Conservation (phyloP, 2,113 vertebrate genomes). For the Rhombomys opimus region DNA sequence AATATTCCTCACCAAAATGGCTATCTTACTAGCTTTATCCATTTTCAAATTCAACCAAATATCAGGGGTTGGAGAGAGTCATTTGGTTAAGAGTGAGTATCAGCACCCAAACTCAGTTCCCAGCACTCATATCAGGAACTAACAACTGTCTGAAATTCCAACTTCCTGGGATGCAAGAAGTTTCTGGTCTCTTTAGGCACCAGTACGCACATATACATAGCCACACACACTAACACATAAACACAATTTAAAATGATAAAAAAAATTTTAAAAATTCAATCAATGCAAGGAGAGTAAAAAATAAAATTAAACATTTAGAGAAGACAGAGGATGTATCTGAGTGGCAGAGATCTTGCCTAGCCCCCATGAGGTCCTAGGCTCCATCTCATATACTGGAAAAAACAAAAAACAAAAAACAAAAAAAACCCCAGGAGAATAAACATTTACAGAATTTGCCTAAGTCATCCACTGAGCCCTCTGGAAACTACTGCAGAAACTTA, state of each 20-base stretch:
- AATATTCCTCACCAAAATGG: constrained; percentile 4
- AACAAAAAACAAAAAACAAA: neutral
- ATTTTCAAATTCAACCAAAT: constrained; percentile 42
- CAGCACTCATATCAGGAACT: neutral
- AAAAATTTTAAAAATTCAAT: neutral
- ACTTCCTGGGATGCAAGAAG: neutral
- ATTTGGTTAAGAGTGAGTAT: neutral
- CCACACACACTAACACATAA: neutral
- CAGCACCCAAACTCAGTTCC: neutral
- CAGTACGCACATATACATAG: no score
- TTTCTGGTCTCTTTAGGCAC: neutral
- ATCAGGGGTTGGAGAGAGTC: neutral
- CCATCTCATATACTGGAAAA: neutral
- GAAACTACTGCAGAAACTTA: constrained; percentile 39
- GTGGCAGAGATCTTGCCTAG: neutral
- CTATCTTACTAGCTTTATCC: neutral
- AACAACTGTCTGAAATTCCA: neutral
- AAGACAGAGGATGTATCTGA: neutral
- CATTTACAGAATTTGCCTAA: constrained; percentile 39
- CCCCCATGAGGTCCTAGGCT: neutral
- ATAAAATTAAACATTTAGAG: neutral
- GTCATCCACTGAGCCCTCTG: neutral
- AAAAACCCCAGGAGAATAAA: neutral
- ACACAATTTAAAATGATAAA: neutral
- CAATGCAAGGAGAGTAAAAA: neutral